A percentile compares a stretch with the other conserved stretches of the same genome.
Conservation (phyloP, 2,113 vertebrate genomes). For the Alectura lathami region DNA sequence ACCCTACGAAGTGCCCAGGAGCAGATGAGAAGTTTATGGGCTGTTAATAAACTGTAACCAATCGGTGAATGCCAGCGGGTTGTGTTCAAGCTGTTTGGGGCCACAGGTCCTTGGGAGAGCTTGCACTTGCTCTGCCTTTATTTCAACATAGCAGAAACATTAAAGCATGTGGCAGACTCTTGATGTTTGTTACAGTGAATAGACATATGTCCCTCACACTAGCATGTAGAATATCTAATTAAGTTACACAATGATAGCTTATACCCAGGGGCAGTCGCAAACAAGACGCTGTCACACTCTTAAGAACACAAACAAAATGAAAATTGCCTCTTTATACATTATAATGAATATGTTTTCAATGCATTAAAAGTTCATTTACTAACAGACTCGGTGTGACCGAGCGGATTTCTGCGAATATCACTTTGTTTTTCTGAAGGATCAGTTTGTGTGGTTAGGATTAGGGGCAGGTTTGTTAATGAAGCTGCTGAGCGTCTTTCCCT, state of each 20-base stretch:
- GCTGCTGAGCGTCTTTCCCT: background rate
- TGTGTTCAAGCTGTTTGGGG: conserved; percentile 85
- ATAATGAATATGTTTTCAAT: conserved; percentile 75
- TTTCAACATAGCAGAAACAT: conserved; percentile 63
- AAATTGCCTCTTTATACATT: conserved; percentile 63
- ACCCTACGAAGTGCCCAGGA: conserved; percentile 60
- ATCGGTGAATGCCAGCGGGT: conserved; percentile 82
- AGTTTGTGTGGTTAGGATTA: conserved; percentile 22
- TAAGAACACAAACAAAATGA: conserved; percentile 69
- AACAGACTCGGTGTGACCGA: background rate
- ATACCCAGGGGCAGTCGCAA: conserved; percentile 72
- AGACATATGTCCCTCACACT: conserved; percentile 81
- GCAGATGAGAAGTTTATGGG: conserved; percentile 97
- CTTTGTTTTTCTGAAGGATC: background rate
- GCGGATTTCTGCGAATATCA: conserved; percentile 11
- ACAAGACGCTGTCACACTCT: conserved; percentile 78
- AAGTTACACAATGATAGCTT: conserved; percentile 75
- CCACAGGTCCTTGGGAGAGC: conserved; percentile 89
- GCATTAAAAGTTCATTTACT: conserved; percentile 71
- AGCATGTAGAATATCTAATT: conserved; percentile 79
- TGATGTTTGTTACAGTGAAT: conserved; percentile 68
- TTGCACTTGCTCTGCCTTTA: conserved; percentile 79
- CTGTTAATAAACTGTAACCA: conserved; percentile 98
- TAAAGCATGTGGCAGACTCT: conserved; percentile 67
- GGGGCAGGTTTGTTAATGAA: conserved; percentile 35